Evolutionary conservation across 1,140 invertebrate species (phyloP), one percentile per base, ranked within the genome.

Genomic region (Matsumurasca onukii): DNA sequence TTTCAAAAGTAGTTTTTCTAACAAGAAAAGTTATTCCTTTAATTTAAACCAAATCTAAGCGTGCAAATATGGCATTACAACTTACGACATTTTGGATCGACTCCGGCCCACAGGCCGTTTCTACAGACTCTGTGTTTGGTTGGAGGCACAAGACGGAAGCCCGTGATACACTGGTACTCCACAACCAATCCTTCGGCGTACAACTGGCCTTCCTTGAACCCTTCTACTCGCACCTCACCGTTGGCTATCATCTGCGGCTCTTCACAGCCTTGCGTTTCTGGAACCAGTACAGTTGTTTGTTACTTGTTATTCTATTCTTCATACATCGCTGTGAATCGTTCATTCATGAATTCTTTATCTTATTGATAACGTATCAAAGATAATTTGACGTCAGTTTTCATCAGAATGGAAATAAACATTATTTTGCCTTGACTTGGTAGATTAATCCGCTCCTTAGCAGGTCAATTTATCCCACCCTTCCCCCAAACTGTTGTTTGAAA

Each of bases 51-150:
- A n/a, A n/a, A n/a, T n/a, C n/a, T n/a, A n/a, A n/a, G n/a, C n/a
- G n/a, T n/a, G n/a, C n/a, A n/a, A n/a, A n/a, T n/a, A n/a, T n/a
- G n/a, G n/a, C n/a, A n/a, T n/a, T n/a, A n/a, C n/a, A 20, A 67
- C 48, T 67, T 29, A 67, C 65, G 13, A 29, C 66, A 68, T 20
- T 51, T 72, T 17, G 73, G 77, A 61, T 69, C 67, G 3, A 68
- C 49, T 13, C 78, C 78, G 27, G 76, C 77, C 78, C 78, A 80
- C 52, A 74, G 71, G 13, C 78, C 78, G 49, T 78, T 75, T 66
- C 76, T 73, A 70, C 78, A 80, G 12, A 75, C 74, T 27, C 77
- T 66, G 66, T 74, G 72, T 59, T 74, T 70, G 39, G 72, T 70
- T 3, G 67, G 22, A 27, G 78, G 77, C 13, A 57, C 51, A 25